phyloP scores from a whole-genome alignment of 64 coral and sea anemone species.

The Montipora sp. region DNA sequence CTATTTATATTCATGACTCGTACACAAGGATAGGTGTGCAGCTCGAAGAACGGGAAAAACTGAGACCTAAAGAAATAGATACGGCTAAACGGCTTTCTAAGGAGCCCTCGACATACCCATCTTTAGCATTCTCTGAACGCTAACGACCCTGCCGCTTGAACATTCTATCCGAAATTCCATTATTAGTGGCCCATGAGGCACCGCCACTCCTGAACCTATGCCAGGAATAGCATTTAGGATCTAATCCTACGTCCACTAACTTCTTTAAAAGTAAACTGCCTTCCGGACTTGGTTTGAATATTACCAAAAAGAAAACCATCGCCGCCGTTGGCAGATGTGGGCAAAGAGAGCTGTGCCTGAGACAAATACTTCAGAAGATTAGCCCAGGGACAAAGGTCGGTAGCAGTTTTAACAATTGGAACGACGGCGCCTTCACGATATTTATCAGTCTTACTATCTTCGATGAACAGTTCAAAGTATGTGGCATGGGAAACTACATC shows the following conservation, averaged over 20 bases:
- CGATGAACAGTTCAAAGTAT: slow-evolving; percentile 51
- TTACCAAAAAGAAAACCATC: slow-evolving; percentile 8
- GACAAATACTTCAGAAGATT: slow-evolving; percentile 40
- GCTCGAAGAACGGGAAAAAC: slow-evolving; percentile 30
- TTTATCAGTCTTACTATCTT: slow-evolving; percentile 46
- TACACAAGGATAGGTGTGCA: not conserved
- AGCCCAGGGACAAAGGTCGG: slow-evolving; percentile 29
- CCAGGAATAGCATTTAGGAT: slow-evolving; percentile 17
- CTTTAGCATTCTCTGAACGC: slow-evolving; percentile 44
- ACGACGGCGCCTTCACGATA: slow-evolving; percentile 46
- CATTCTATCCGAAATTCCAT: slow-evolving; percentile 49
- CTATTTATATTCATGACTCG: slow-evolving; percentile 22
- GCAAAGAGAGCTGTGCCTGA: not conserved
- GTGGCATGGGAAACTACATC: slow-evolving; percentile 5
- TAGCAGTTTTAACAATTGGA: slow-evolving; percentile 23
- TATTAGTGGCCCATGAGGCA: slow-evolving; percentile 54
- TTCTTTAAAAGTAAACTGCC: not conserved
- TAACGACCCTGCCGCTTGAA: slow-evolving; percentile 55
- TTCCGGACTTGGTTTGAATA: slow-evolving; percentile 3
- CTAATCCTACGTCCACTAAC: not conserved
- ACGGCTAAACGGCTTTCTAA: slow-evolving; percentile 40
- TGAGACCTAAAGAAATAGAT: slow-evolving; percentile 37
- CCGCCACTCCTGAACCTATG: slow-evolving; percentile 57
- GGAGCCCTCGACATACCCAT: slow-evolving; percentile 44
- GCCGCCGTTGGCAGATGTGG: not conserved